Base-by-base conservation (phyloP, 2,113 vertebrate species). In the Percopsis transmontana region DNA sequence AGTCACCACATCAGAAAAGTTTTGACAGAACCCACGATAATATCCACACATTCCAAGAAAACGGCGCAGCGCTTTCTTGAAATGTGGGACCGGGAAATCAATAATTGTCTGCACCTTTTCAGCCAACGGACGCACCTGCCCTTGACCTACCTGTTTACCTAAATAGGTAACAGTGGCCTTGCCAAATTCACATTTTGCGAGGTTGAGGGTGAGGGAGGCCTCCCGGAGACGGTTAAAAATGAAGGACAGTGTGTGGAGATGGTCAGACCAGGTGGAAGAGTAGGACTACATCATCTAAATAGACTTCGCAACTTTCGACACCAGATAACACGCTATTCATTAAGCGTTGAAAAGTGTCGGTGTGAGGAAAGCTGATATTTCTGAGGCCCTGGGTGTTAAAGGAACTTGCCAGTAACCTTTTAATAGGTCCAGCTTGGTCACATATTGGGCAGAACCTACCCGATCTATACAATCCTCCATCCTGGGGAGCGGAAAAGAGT, bases 81-180 rank as follows among this genome's bases (percentile, higher is more conserved):
- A 3, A 48, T 33, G 9, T n/a, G 8, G 56, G 27, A 6, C 27
- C 18, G 66, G 66, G 40, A 40, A 68, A 2, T 59, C 21, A 8
- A 51, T 11, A 14, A 48, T 68, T 15, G 66, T 54, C 20, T 2
- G 13, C 1, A 59, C 47, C 8, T 68, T 51, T 0, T 41, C 55
- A 8, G 39, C 13, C 23, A 59, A 19, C 18, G 66, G 55, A 0
- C 27, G 18, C 20, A 58, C 56, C n/a, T 57, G 15, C 1, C 64
- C 64, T 8, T 57, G 53, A 1, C 64, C 64, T 1, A 66, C 64
- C 24, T 18, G 7, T 45, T 66, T 66, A 16, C 40, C 45, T 13
- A 68, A 27, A 7, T 66, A 57, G 2, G 64, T 66, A 1, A 66
- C 41, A 2, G 16, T 20, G 1, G 53, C 53, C 10, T 39, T 68